Conservation (phyloP, 1,140 invertebrate genomes). For the Halotydeus destructor region DNA sequence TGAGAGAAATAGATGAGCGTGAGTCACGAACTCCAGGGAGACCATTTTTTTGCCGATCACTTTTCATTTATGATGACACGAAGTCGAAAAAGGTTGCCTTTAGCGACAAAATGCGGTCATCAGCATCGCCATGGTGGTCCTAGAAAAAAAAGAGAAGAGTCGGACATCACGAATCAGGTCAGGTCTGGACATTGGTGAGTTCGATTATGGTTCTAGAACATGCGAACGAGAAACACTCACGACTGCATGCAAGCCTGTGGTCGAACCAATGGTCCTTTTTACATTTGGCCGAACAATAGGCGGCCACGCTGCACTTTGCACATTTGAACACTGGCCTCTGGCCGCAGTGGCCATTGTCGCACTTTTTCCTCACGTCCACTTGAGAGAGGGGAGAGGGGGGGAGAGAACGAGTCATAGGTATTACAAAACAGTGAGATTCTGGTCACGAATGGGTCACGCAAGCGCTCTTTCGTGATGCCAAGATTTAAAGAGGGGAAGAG, state of each 20-base stretch:
- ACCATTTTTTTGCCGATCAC: too few species aligned
- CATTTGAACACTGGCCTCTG: constrained; percentile 1
- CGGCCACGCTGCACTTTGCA: neutral
- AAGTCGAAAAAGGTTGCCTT: too few species aligned
- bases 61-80: too few species aligned
- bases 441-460: neutral
- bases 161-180: too few species aligned
- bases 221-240: neutral
- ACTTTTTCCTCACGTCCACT: neutral
- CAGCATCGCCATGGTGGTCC: too few species aligned
- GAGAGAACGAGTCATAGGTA: neutral
- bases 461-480: neutral
- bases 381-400: neutral
- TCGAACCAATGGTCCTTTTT: constrained; percentile 3
- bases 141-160: too few species aligned
- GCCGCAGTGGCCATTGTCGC: neutral
- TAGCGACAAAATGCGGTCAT: too few species aligned
- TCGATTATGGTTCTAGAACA: too few species aligned
- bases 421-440: neutral
- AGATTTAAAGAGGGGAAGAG: neutral
- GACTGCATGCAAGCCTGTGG: constrained; percentile 2
- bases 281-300: constrained; percentile 8
- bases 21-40: too few species aligned
- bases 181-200: too few species aligned
- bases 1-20: too few species aligned